Conservation (phyloP, 2,888 invertebrate species). For the Eucera pruinosa region DNA sequence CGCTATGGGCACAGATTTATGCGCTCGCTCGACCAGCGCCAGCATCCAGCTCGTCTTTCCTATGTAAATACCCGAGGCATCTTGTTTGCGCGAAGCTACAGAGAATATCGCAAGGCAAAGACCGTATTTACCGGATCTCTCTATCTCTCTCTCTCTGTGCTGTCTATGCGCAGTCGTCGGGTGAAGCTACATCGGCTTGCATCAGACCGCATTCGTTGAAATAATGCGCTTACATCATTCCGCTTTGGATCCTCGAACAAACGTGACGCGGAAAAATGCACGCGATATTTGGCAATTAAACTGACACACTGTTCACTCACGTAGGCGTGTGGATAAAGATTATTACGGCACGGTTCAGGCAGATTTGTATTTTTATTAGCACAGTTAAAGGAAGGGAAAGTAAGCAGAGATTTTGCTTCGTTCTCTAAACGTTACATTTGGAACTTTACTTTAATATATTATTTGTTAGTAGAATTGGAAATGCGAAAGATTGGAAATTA, state of each 20-base stretch:
- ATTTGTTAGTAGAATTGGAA: too few relatives aligned
- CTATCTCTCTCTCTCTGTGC: neutral
- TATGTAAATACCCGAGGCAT: constrained; percentile 47
- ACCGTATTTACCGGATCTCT: constrained; percentile 25
- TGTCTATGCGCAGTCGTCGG: neutral
- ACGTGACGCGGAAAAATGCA: neutral
- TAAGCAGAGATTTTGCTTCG: too few relatives aligned
- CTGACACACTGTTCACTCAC: too few relatives aligned
- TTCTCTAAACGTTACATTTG: too few relatives aligned
- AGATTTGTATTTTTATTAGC: too few relatives aligned
- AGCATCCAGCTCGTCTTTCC: constrained; percentile 38
- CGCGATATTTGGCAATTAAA: neutral
- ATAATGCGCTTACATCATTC: constrained; percentile 14
- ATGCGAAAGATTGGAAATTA: too few relatives aligned
- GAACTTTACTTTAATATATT: too few relatives aligned
- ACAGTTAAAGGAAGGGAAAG: too few relatives aligned
- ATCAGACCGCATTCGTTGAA: constrained; percentile 15
- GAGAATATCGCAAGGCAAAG: constrained; percentile 44
- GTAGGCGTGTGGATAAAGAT: too few relatives aligned
- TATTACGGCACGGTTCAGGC: too few relatives aligned
- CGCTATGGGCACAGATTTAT: constrained; percentile 41
- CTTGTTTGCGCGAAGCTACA: constrained; percentile 42
- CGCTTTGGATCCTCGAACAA: neutral
- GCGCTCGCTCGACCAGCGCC: constrained; percentile 35
- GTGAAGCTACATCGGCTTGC: constrained; percentile 1